These are phyloP conservation scores for Salmo trutta DNA, from an alignment of 2,797 vertebrate species.

Conservation along the genomic window DNA sequence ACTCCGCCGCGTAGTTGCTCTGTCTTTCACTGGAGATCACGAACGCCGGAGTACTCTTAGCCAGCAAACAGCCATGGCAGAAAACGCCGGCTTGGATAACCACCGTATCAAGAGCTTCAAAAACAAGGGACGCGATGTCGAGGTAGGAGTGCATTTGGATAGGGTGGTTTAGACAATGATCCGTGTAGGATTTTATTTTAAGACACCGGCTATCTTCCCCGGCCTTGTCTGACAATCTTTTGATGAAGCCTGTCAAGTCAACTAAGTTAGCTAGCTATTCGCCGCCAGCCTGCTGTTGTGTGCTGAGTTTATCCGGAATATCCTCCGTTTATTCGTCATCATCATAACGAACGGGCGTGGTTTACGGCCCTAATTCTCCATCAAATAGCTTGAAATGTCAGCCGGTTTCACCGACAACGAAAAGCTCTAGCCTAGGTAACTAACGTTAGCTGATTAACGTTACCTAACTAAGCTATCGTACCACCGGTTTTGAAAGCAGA, in stretches of 20 bases:
- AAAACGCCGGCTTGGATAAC: slow-evolving; percentile 94
- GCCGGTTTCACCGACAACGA: no score
- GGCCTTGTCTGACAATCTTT: background rate
- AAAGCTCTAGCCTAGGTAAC: no score
- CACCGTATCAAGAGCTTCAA: slow-evolving; percentile 99
- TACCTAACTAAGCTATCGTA: no score
- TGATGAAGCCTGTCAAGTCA: slow-evolving; percentile 25
- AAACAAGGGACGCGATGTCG: slow-evolving; percentile 97
- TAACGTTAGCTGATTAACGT: no score
- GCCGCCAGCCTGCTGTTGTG: no score
- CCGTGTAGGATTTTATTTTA: background rate
- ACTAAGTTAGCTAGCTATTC: slow-evolving; percentile 4
- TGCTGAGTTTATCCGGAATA: background rate
- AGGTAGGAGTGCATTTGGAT: slow-evolving; percentile 73
- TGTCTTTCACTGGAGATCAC: slow-evolving; percentile 73
- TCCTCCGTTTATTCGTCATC: background rate
- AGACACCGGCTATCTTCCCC: background rate
- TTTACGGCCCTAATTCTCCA: background rate
- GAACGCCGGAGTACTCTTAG: slow-evolving; percentile 71
- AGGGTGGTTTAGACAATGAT: background rate
- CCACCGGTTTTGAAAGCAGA: no score
- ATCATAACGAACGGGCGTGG: background rate
- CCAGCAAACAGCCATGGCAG: slow-evolving; percentile 86
- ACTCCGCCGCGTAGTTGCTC: slow-evolving; percentile 56
- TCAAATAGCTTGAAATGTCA: no score